A percentile compares a stretch with the other conserved stretches of the same genome.
These are phyloP conservation scores for Crocuta crocuta DNA, from an alignment of 2,113 vertebrate species.

Conservation along the genomic window DNA sequence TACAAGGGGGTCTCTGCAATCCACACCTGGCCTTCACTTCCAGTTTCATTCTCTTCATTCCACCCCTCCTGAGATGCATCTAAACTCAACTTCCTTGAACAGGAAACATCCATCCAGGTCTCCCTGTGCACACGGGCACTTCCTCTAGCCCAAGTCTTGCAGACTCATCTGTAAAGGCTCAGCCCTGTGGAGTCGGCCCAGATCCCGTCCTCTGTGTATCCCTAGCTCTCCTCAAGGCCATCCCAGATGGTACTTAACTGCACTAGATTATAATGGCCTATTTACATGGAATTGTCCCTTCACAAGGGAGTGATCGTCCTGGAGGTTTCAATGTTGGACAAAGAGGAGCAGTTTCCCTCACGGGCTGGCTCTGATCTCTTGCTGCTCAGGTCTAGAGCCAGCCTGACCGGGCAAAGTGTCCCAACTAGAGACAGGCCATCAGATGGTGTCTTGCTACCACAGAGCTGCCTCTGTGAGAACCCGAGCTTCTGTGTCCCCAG, in stretches of 20 bases:
- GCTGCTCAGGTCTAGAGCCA: not conserved
- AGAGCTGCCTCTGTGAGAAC: not conserved
- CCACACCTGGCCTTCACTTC: not conserved
- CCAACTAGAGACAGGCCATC: not conserved
- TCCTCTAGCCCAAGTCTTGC: not conserved
- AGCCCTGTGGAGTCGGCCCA: too few species aligned
- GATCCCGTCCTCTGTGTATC: too few species aligned
- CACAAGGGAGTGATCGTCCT: not conserved
- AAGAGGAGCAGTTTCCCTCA: not conserved
- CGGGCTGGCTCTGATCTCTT: not conserved
- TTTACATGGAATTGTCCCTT: not conserved
- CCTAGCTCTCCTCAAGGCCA: not conserved
- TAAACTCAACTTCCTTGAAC: not conserved
- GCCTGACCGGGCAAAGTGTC: too few species aligned
- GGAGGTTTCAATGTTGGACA: not conserved
- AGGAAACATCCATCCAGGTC: rapidly evolving
- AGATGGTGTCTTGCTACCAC: conserved; percentile 5
- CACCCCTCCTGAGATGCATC: not conserved
- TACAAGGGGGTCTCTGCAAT: too few species aligned
- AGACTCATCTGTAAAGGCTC: not conserved
- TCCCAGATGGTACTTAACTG: not conserved
- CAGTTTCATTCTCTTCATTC: not conserved
- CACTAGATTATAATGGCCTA: not conserved
- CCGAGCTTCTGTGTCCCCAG: too few species aligned
- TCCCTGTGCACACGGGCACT: rapidly evolving